A percentile compares a stretch with the other conserved stretches of the same genome.
Conservation (phyloP, 2,888 invertebrate genomes). For the Ennomos fuscantarius region DNA sequence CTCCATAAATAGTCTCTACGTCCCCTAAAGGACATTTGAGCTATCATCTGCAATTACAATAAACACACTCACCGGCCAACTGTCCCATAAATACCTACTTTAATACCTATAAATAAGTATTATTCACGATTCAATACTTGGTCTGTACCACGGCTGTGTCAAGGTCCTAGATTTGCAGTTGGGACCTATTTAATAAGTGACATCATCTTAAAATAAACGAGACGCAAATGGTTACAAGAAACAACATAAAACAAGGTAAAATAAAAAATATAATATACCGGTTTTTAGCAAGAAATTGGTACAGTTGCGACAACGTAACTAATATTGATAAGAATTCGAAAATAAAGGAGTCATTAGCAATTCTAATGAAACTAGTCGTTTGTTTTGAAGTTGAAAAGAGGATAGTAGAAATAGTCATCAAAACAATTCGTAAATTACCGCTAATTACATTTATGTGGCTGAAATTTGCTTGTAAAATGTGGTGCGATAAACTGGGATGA, state of each 20-base stretch:
- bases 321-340: conserved; percentile 19
- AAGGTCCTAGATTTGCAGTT: conserved; percentile 20
- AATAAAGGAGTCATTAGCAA: conserved; percentile 23
- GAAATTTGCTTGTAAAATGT: conserved; percentile 6
- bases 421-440: conserved; percentile 5
- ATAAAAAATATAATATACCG: background rate
- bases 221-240: conserved; percentile 3
- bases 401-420: conserved; percentile 2
- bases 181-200: conserved; percentile 19
- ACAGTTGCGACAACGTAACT: conserved; percentile 1
- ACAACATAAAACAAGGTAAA: conserved; percentile 4
- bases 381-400: conserved; percentile 13
- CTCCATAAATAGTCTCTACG: conserved; percentile 29
- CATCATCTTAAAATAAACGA: conserved; percentile 15
- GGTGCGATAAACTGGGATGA: conserved; percentile 7
- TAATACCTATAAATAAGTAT: conserved; percentile 20
- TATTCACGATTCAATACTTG: conserved; percentile 18
- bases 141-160: conserved; percentile 13
- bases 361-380: conserved; percentile 14
- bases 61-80: conserved; percentile 23
- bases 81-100: conserved; percentile 13
- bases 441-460: conserved; percentile 1
- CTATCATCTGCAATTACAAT: conserved; percentile 22
- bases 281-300: conserved; percentile 8
- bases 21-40: conserved; percentile 21